Evolutionary conservation across 2,888 invertebrate genomes (phyloP), one percentile per base, ranked within the genome.

Genomic region (Pilophorus perplexus): DNA sequence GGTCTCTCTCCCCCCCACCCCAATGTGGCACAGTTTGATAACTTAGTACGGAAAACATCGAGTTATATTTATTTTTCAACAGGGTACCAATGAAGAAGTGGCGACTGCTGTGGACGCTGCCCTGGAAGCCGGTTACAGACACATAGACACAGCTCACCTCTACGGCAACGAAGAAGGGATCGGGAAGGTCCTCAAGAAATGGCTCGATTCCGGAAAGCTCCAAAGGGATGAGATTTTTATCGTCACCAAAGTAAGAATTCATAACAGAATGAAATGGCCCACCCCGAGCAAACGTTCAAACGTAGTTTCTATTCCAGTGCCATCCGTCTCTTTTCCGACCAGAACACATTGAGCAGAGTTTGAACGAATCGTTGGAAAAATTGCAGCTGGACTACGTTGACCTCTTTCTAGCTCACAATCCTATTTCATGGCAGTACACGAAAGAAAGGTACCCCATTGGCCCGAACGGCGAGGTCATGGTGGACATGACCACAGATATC

Each of bases 191-290:
- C 78, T 93, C 0, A 82, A 83, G 69, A 82, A 83, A 67, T 88
- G 89, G 86, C 77, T 92, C 37, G 82, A 83, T 50, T 80, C 81
- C 4, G 85, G 87, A 57, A 83, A 83, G 74, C 74, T 84, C 0
- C 85, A 81, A 72, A 83, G 93, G 71, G 86, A 89, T 72, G 89
- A 93, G 52, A 77, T 93, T 0, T 93, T 89, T 75, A 81, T 93
- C 52, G 87, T 87, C n/a, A 90, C 92, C 10, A 93, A 93, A 78
- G 79, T 78, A 71, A 82, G 83, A 33, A 33, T 33, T 33, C 33
- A 33, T 10, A 33, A 33, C 33, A 33, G 33, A 10, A 33, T 33
- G 33, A 8, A 33, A 8, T 33, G 33, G 6, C 6, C 33, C 6
- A 33, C 33, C 10, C 6, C 10, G 6, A 33, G 6, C 33, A 33